Evolutionary conservation across 2,888 invertebrate species (phyloP), one percentile per base, ranked within the genome.

Genomic region (Helicoverpa assulta): DNA sequence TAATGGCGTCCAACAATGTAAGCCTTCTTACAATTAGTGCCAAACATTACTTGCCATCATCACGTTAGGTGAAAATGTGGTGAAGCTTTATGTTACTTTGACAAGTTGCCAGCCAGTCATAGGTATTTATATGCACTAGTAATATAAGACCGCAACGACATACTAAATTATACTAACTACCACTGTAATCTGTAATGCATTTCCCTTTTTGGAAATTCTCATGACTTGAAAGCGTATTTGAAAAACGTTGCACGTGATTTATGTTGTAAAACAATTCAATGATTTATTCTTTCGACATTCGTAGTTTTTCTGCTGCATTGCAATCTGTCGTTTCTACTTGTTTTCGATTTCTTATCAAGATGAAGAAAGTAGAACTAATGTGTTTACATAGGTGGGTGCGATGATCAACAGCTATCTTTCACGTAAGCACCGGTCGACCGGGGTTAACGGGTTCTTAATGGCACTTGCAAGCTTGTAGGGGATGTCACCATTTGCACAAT

Each of bases 371-470:
- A 43, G 10, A 50, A 21, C 4, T 18, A 29, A 61, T 64, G 19
- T 43, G 50, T 62, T 29, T 16, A 40, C 16, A 47, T 50, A 2
- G 52, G 18, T 60, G 72, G 21, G 55, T 78, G 59, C 52, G 60
- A 61, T 66, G 57, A 74, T 70, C 80, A 65, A 64, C 68, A 63
- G 52, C 56, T 73, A 80, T 78, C 59, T 65, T 62, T 18, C 40
- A 10, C 51, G 59, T 53, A 67, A 75, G 75, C 81, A 66, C 55
- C 56, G 70, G 62, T 58, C 67, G 70, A 58, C 67, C 47, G 67
- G 59, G 69, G 78, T 78, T 80, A 80, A 80, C 81, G 80, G 52
- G 62, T 60, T 75, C 82, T 75, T 81, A 70, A 80, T 81, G 81
- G 69, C 65, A 60, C 81, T 75, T 65, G 68, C 68, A 66, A 16